Evolutionary conservation across 2,797 vertebrate species (phyloP), one percentile per base, ranked within the genome.

Genomic region (Vespertilio murinus): DNA sequence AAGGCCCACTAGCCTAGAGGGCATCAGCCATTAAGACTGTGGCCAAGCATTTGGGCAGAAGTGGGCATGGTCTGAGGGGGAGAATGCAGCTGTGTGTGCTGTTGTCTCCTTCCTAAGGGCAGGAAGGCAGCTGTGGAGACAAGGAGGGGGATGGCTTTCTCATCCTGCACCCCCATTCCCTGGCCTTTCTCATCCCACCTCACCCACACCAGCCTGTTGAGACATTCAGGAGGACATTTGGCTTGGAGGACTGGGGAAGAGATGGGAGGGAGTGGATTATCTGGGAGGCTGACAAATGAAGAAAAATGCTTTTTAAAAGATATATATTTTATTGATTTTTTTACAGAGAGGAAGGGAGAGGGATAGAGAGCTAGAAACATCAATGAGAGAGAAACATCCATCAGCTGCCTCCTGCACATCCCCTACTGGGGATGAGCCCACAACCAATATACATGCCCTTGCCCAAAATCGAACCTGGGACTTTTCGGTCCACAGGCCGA

Each of bases 41-140:
- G 25, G 23, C 7, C 16, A 70, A 28, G 12, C 5, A 38, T 20
- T 35, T 18, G n/a, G 22, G 28, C 71, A 18, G 67, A n/a, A 52
- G 75, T 30, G 47, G 33, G 8, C 16, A 11, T 1, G 0, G 22
- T 7, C 42, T 8, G 8, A 69, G 22, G 1, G 38, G 7, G 11
- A 18, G n/a, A 59, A 16, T 9, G 2, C 23, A 70, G 9, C 0
- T 3, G 9, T 18, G 35, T 0, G 0, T 11, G 2, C 30, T 11
- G 9, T 35, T 20, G 0, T 30, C 23, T 67, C 14, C 0, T 6
- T 91, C 28, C 84, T 28, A 0, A 70, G 65, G 0, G 1, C 30
- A 30, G 35, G 23, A 89, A 86, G 65, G 33, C 3, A 61, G n/a
- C 59, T 83, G 5, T 10, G 47, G 74, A 28, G n/a, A 20, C 6